phyloP scores from a whole-genome alignment of 2,113 vertebrate species.

The Halichoerus grypus region DNA sequence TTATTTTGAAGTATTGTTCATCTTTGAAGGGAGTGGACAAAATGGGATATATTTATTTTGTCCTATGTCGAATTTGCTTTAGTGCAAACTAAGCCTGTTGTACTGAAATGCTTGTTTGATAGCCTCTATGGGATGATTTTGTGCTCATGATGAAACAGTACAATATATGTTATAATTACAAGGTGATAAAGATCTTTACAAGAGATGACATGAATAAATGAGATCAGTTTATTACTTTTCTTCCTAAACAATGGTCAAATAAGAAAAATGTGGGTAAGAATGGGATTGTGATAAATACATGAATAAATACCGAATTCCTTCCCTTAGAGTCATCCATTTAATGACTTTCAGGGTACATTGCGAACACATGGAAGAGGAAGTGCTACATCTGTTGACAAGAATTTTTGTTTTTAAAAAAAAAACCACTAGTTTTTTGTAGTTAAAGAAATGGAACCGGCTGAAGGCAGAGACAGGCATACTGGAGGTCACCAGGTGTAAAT shows the following conservation, averaged over 20 bases:
- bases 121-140: background rate
- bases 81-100: background rate
- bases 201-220: background rate
- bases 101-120: background rate
- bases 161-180: background rate
- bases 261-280: background rate
- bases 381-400: background rate
- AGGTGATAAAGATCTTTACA: slow-evolving; percentile 32
- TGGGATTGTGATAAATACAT: background rate
- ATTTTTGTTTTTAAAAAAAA: background rate
- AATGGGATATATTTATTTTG: background rate
- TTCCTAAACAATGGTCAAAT: slow-evolving; percentile 12
- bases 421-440: background rate
- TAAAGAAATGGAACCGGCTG: background rate
- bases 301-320: background rate
- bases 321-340: too few species aligned
- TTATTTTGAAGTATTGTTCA: background rate
- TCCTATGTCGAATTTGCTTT: background rate
- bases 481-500: background rate
- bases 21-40: background rate
- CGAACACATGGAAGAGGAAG: background rate
- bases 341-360: background rate
- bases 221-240: background rate
- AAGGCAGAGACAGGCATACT: background rate
- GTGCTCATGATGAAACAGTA: background rate